Evolutionary conservation across 2,113 vertebrate species (phyloP), one percentile per base, ranked within the genome.

Genomic region (Callospermophilus lateralis): DNA sequence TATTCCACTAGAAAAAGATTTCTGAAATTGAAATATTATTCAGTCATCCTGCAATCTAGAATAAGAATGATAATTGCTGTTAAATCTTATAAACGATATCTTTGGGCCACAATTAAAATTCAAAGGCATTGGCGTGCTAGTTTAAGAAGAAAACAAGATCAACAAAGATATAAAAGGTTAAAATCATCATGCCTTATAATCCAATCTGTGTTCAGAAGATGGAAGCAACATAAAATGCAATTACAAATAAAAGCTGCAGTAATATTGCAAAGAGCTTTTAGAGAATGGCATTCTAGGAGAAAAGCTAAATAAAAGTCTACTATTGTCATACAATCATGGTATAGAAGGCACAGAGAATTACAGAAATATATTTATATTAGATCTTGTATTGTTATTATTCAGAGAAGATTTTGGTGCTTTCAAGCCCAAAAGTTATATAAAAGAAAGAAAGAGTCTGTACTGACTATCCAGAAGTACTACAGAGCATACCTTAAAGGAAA

Each of bases 281-380:
- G 95, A 94, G 98, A 97, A 67, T 99, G 99, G 99, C 98, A 94
- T 0, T 8, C 77, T 65, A 96, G 80, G n/a, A 98, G 97, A 92
- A 58, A 94, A 39, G 79, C 97, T 3, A 76, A 90, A 90, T 98
- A 80, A 1, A 86, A 77, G 2, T 99, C 99, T 37, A 99, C 99
- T 34, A 2, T 99, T 37, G 93, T 96, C 85, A 99, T 99, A 93
- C 99, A 99, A 93, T 97, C 99, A 4, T 99, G 99, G 99, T 99
- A 98, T 32, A 98, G 98, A 77, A 99, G 98, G 99, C 95, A 94
- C 53, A 98, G 83, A 94, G 96, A 97, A 37, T 77, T 58, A 72
- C 97, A 42, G 45, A 95, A 61, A 3, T 99, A 98, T 58, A n/a
- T 90, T 17, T 8, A 0, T 8, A 1, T 98, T 34, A 98, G 94